Conservation (phyloP, 2,888 invertebrate species). For the Pecten maximus region DNA sequence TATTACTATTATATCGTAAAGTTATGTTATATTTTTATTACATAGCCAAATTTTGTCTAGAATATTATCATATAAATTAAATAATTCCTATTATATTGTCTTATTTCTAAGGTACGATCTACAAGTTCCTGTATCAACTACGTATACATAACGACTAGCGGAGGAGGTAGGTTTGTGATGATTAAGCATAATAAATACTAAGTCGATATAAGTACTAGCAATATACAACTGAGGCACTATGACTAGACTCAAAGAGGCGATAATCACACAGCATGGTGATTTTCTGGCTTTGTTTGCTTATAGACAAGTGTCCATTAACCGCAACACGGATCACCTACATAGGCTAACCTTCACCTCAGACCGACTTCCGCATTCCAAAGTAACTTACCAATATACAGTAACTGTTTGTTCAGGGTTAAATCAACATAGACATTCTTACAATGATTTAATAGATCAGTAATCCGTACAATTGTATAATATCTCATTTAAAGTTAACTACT, state of each 20-base stretch:
- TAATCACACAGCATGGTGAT: not conserved
- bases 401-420: not conserved
- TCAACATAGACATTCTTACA: not conserved
- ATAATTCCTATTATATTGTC: too few species aligned
- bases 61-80: too few species aligned
- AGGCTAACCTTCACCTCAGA: not conserved
- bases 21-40: too few species aligned
- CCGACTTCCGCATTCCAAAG: slow-evolving; percentile 9
- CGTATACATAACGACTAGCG: not conserved
- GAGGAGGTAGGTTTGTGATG: not conserved
- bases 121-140: too few species aligned
- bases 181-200: not conserved
- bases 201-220: not conserved
- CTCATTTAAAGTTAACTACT: not conserved
- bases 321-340: not conserved
- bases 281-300: not conserved
- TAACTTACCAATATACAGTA: not conserved
- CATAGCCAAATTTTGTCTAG: too few species aligned
- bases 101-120: too few species aligned
- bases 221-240: not conserved
- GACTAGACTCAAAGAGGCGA: not conserved
- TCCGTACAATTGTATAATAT: too few species aligned
- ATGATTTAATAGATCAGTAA: not conserved
- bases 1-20: too few species aligned
- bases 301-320: not conserved